A percentile compares a stretch with the other conserved stretches of the same genome.
phyloP scores from a whole-genome alignment of 2,113 vertebrate species.

The Silurus glanis region DNA sequence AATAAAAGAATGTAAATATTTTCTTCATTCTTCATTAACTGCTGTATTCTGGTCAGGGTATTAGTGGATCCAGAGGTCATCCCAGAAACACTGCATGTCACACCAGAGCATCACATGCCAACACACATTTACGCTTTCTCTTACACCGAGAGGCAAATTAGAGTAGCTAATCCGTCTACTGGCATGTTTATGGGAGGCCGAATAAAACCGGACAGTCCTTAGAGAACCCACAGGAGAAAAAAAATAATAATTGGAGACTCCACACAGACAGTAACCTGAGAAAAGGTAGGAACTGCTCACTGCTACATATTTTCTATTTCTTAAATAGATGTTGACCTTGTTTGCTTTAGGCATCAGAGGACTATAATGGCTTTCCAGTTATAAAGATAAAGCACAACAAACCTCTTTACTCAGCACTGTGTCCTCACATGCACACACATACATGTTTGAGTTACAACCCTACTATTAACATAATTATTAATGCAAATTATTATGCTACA shows the following conservation, averaged over 20 bases:
- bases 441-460: background rate
- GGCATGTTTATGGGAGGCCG: background rate
- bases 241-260: background rate
- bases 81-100: background rate
- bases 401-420: background rate
- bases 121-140: background rate
- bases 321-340: background rate
- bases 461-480: background rate
- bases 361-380: background rate
- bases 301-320: background rate
- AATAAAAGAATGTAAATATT: background rate
- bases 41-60: background rate
- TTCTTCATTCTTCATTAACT: background rate
- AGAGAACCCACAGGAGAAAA: background rate
- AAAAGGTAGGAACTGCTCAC: background rate
- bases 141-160: background rate
- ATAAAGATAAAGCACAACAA: slow-evolving; percentile 10
- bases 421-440: background rate
- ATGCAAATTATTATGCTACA: background rate
- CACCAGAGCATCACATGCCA: background rate
- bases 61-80: background rate
- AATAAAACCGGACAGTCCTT: background rate
- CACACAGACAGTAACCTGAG: background rate
- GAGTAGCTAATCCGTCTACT: background rate
- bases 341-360: background rate